These are phyloP conservation scores for Coturnix japonica DNA, from an alignment of 2,113 vertebrate species.

Conservation along the genomic window DNA sequence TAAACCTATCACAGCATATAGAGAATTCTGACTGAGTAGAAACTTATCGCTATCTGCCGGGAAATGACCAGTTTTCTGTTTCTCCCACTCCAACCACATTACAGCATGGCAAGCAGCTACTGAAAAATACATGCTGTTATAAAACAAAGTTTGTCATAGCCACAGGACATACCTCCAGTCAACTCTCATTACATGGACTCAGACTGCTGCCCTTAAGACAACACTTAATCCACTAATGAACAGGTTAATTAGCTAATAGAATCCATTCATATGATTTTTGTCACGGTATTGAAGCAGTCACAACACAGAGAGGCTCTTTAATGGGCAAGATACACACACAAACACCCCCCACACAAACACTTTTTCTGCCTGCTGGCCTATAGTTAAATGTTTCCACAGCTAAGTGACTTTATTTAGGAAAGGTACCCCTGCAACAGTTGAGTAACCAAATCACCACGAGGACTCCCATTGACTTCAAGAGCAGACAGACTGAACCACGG, in stretches of 20 bases:
- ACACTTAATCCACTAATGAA: neutral
- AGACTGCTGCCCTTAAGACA: constrained; percentile 33
- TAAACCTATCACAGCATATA: constrained; percentile 76
- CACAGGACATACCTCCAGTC: constrained; percentile 50
- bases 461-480: neutral
- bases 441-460: neutral
- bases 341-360: constrained; percentile 43
- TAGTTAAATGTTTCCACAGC: constrained; percentile 49
- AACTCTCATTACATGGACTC: constrained; percentile 51
- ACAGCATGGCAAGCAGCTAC: constrained; percentile 49
- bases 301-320: constrained; percentile 43
- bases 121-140: constrained; percentile 70
- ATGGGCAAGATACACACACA: constrained; percentile 48
- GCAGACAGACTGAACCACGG: neutral
- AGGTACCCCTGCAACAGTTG: neutral
- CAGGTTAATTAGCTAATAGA: constrained; percentile 47
- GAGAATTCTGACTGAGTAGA: constrained; percentile 75
- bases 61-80: constrained; percentile 81
- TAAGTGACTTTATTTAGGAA: neutral
- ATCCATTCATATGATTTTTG: constrained; percentile 38
- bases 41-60: constrained; percentile 77
- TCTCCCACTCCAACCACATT: constrained; percentile 75
- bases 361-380: constrained; percentile 55
- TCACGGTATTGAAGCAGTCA: constrained; percentile 23
- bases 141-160: constrained; percentile 57